Evolutionary conservation across 2,113 vertebrate species (phyloP).

Genomic region (Mugil cephalus): DNA sequence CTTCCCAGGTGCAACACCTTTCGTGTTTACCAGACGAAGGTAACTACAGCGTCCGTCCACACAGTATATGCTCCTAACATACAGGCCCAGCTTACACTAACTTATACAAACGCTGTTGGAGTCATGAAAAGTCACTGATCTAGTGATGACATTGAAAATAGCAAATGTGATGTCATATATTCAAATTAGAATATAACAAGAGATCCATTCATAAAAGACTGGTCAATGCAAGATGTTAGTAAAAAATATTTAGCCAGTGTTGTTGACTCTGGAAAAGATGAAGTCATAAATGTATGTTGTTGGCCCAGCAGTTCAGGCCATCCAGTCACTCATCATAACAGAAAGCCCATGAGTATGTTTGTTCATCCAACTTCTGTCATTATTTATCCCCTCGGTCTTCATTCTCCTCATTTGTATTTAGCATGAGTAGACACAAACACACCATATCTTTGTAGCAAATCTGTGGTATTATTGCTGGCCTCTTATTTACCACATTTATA

Average conservation of each 20-base stretch:
- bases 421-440: neutral
- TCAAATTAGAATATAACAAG: too few species aligned
- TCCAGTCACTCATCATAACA: neutral
- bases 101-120: neutral
- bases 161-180: too few species aligned
- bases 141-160: neutral
- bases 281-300: conserved; percentile 1
- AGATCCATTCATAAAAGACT: too few species aligned
- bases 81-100: neutral
- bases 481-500: neutral
- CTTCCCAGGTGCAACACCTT: conserved; percentile 87
- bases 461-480: neutral
- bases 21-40: conserved; percentile 94
- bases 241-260: neutral
- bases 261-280: neutral
- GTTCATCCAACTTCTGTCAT: neutral
- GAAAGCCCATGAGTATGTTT: neutral
- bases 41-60: conserved; percentile 72
- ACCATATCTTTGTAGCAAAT: neutral
- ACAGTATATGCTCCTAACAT: neutral
- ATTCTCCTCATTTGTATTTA: neutral
- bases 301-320: conserved; percentile 6
- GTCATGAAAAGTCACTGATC: neutral
- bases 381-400: neutral
- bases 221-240: neutral